phyloP scores from a whole-genome alignment of 1,140 invertebrate genomes.

The Caenorhabditis brenneri region DNA sequence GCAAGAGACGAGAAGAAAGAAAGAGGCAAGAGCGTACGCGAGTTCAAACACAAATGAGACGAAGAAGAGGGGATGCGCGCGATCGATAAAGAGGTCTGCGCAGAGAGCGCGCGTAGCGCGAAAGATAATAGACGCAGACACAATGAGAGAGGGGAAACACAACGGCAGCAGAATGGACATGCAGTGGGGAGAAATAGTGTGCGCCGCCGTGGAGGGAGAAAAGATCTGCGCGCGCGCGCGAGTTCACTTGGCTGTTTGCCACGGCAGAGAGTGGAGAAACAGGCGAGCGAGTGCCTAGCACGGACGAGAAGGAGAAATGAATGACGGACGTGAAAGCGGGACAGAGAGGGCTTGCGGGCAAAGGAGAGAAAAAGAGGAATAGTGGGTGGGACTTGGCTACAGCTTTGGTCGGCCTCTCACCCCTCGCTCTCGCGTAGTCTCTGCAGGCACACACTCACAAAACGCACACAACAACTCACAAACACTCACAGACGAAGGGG shows the following conservation, averaged over 20 bases:
- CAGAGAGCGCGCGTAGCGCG: no score
- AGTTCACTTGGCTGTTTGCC: neutral
- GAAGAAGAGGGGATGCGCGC: no score
- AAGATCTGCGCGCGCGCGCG: neutral
- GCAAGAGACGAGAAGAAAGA: neutral
- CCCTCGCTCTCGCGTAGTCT: neutral
- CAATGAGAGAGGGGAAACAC: neutral
- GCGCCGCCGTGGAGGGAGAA: neutral
- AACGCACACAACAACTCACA: neutral
- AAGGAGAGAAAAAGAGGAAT: neutral
- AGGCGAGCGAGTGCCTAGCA: conserved; percentile 21
- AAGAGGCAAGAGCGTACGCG: neutral
- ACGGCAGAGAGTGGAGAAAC: neutral
- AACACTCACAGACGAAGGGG: neutral
- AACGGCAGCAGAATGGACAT: neutral
- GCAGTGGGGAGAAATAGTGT: neutral
- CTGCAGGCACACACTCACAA: neutral
- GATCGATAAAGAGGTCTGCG: neutral
- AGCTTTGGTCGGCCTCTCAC: conserved; percentile 1
- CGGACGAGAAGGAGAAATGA: conserved; percentile 27
- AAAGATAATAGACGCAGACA: no score
- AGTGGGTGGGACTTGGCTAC: conserved; percentile 19
- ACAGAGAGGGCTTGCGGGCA: neutral
- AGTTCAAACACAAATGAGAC: conserved; percentile 17
- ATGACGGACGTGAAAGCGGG: conserved; percentile 8